phyloP scores from a whole-genome alignment of 2,113 vertebrate genomes.

The Campylorhamphus procurvoides region DNA sequence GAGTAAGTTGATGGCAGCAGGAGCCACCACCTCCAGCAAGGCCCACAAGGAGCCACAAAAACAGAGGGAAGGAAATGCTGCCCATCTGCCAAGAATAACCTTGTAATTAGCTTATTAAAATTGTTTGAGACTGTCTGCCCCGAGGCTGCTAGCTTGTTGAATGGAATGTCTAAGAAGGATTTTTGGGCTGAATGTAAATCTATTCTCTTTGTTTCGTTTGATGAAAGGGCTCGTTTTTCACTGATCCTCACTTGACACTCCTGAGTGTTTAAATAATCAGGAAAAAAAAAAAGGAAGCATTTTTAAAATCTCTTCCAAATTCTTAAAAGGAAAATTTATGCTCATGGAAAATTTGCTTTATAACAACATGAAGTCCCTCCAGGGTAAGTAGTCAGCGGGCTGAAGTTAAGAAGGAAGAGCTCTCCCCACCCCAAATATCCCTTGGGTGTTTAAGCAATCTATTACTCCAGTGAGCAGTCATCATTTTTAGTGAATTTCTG shows the following conservation, averaged over 20 bases:
- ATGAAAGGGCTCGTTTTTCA: slow-evolving; percentile 1
- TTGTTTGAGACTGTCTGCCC: background rate
- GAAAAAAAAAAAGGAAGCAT: background rate
- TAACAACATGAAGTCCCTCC: background rate
- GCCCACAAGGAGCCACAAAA: background rate
- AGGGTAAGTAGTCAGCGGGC: background rate
- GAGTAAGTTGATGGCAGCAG: background rate
- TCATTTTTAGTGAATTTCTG: background rate
- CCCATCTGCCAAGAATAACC: background rate
- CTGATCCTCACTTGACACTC: background rate
- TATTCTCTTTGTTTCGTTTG: background rate
- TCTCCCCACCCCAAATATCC: background rate
- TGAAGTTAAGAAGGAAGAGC: background rate
- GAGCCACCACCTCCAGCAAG: background rate
- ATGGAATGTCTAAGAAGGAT: background rate
- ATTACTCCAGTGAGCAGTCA: background rate
- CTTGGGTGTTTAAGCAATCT: background rate
- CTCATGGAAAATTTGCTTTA: background rate
- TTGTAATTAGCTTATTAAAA: background rate
- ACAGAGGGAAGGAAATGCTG: background rate
- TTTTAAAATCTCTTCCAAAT: background rate
- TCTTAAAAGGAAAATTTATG: background rate
- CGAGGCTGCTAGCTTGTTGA: background rate
- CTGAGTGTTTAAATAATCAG: background rate
- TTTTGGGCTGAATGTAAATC: background rate